phyloP scores from a whole-genome alignment of 2,113 vertebrate species.

The Hemiprocne comata region DNA sequence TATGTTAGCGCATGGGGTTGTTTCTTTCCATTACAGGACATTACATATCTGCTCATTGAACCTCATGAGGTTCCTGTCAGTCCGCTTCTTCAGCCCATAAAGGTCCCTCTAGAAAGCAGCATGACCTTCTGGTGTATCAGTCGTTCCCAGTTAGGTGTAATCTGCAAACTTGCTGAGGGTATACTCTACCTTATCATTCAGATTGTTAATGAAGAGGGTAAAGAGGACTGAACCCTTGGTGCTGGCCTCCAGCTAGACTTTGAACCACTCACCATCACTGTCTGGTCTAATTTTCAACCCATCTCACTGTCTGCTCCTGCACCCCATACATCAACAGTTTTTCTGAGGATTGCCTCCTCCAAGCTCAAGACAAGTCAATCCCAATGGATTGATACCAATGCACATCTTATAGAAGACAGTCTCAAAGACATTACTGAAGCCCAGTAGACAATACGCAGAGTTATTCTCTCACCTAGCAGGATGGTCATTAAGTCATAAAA shows the following conservation, averaged over 20 bases:
- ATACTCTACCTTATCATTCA: background rate
- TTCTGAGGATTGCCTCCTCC: no score
- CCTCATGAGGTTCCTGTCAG: background rate
- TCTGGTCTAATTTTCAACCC: no score
- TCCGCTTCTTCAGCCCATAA: background rate
- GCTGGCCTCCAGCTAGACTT: no score
- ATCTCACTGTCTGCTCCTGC: no score
- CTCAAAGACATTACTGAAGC: background rate
- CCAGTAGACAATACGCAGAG: background rate
- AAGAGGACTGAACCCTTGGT: background rate
- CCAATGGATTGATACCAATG: no score
- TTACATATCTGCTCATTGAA: background rate
- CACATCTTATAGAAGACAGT: no score
- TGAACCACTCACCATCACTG: no score
- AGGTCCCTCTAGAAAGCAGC: background rate
- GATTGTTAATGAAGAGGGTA: background rate
- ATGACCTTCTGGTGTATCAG: background rate
- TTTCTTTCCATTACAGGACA: background rate
- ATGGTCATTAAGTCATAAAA: no score
- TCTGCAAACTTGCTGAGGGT: background rate
- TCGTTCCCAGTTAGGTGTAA: background rate
- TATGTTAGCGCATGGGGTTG: no score
- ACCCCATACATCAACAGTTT: no score
- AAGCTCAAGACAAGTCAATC: no score
- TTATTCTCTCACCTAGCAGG: no score